These are phyloP conservation scores for Martes martes DNA, from an alignment of 2,113 vertebrate species.

Conservation along the genomic window DNA sequence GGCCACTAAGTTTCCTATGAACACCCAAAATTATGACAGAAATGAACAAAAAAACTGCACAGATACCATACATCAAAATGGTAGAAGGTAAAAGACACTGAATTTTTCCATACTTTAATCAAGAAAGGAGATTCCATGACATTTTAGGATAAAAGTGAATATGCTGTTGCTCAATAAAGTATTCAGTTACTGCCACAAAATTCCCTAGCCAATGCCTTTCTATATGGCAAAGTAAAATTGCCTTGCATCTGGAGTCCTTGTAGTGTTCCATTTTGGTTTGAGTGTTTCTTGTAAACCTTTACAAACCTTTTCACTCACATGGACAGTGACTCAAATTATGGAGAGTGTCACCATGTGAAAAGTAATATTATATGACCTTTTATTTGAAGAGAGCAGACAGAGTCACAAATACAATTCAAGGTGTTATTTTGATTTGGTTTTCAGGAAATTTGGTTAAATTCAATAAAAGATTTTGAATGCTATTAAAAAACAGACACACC, in stretches of 20 bases:
- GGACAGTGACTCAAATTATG: neutral
- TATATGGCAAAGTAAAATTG: neutral
- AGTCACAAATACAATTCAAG: constrained; percentile 10
- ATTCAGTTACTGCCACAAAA: neutral
- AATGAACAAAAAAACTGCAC: neutral
- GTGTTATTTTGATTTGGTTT: neutral
- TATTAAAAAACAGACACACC: neutral
- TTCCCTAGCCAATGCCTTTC: neutral
- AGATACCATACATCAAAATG: neutral
- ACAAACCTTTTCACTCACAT: neutral
- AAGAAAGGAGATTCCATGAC: neutral
- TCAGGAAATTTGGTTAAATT: neutral
- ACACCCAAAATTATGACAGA: neutral
- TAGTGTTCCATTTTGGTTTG: neutral
- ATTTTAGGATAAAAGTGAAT: neutral
- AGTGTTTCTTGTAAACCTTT: neutral
- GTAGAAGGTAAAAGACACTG: neutral
- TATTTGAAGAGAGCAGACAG: neutral
- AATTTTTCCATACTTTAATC: neutral
- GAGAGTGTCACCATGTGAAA: neutral
- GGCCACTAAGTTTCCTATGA: neutral
- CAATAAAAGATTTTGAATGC: neutral
- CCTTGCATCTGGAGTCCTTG: neutral
- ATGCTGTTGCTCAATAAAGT: neutral
- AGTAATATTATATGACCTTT: neutral